Percentiles rank a stretch among this genome's conserved stretches.
phyloP scores from a whole-genome alignment of 2,888 invertebrate species.

The Volucella zonaria region DNA sequence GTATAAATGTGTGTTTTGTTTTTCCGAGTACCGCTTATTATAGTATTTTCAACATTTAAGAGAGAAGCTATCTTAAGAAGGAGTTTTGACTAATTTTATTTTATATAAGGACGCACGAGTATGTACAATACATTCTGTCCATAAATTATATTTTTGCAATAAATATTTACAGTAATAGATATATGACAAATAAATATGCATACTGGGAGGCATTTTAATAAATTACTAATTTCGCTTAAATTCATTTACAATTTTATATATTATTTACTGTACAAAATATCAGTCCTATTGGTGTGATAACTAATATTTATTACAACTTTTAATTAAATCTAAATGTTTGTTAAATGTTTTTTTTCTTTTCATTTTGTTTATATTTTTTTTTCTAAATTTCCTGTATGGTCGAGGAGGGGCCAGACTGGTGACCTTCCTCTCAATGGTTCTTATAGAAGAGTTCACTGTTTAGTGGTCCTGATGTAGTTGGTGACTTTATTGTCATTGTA shows the following conservation, averaged over 20 bases:
- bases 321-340: constrained; percentile 33
- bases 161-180: constrained; percentile 26
- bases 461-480: constrained; percentile 38
- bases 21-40: too few species aligned
- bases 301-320: constrained; percentile 17
- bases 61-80: too few species aligned
- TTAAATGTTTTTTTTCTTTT: constrained; percentile 13
- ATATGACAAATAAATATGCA: too few species aligned
- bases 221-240: background rate
- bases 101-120: too few species aligned
- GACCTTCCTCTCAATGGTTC: background rate
- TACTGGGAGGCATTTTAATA: background rate
- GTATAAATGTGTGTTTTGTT: too few species aligned
- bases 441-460: constrained; percentile 31
- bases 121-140: background rate
- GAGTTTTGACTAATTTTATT: too few species aligned
- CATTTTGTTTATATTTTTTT: too few species aligned
- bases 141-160: background rate
- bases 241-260: constrained; percentile 2
- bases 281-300: constrained; percentile 46
- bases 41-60: too few species aligned
- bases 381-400: constrained; percentile 25
- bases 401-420: background rate
- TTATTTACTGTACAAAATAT: constrained; percentile 44
- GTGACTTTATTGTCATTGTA: constrained; percentile 51